phyloP scores from a whole-genome alignment of 2,888 invertebrate species.

The Himalopsyche anomala region DNA sequence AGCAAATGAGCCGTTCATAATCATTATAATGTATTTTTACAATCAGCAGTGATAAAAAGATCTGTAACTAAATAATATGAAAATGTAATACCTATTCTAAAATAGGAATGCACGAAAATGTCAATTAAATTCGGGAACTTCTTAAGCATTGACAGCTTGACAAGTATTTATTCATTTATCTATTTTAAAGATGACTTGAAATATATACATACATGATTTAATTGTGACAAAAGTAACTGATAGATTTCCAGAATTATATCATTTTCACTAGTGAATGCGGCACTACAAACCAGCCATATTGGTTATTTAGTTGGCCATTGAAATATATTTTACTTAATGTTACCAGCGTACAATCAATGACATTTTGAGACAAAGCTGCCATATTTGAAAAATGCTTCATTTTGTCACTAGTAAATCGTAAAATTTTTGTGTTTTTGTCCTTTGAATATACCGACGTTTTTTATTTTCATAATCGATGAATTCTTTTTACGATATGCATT shows the following conservation, averaged over 20 bases:
- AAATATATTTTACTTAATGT: slow-evolving; percentile 22
- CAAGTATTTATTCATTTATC: slow-evolving; percentile 40
- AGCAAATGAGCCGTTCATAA: slow-evolving; percentile 25
- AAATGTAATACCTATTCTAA: slow-evolving; percentile 39
- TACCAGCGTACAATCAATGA: slow-evolving; percentile 34
- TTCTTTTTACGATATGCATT: too few relatives aligned
- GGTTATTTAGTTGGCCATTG: slow-evolving; percentile 46
- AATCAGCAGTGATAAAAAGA: slow-evolving; percentile 31
- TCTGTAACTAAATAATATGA: slow-evolving; percentile 37
- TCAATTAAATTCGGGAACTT: slow-evolving; percentile 28
- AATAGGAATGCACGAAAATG: slow-evolving; percentile 42
- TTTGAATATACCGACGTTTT: too few relatives aligned
- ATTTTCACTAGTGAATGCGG: slow-evolving; percentile 39
- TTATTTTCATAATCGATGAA: too few relatives aligned
- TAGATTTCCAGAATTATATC: slow-evolving; percentile 44
- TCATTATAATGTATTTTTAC: slow-evolving; percentile 47
- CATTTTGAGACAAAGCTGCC: slow-evolving; percentile 13
- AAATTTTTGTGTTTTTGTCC: too few relatives aligned
- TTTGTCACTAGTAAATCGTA: too few relatives aligned
- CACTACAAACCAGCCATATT: slow-evolving; percentile 47
- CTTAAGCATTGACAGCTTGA: slow-evolving; percentile 21
- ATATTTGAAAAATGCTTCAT: background rate
- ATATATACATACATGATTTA: slow-evolving; percentile 45
- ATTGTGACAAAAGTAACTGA: slow-evolving; percentile 36
- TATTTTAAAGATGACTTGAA: slow-evolving; percentile 38